Percentiles rank a stretch among this genome's conserved stretches.
phyloP scores from a whole-genome alignment of 1,140 invertebrate species.

The Magallana ariakensis region DNA sequence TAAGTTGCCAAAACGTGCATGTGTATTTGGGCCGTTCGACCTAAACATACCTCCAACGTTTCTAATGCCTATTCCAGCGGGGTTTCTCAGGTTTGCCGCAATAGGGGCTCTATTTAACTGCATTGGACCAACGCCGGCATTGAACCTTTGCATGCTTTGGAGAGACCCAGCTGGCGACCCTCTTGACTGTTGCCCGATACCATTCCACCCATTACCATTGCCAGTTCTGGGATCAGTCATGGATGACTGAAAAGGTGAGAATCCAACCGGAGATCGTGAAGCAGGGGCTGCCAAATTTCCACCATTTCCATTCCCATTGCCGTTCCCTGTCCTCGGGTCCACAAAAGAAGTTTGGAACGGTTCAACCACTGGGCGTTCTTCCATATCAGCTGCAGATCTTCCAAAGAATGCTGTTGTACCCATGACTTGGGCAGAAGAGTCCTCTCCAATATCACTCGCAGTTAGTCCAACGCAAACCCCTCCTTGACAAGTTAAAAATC shows the following conservation, averaged over 20 bases:
- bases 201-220: not conserved
- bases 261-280: not conserved
- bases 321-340: not conserved
- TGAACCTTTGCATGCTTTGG: not conserved
- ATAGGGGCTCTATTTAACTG: conserved; percentile 83
- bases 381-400: not conserved
- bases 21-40: not conserved
- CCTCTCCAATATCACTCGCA: not conserved
- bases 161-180: not conserved
- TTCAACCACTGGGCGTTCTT: not conserved
- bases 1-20: not conserved
- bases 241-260: not conserved
- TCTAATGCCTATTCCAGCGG: not conserved
- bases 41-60: not conserved
- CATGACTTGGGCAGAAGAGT: not conserved
- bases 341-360: not conserved
- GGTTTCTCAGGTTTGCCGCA: conserved; percentile 34
- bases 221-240: conserved; percentile 10
- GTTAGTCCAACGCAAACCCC: not conserved
- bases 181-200: not conserved
- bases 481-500: conserved; percentile 2
- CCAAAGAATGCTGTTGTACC: not conserved
- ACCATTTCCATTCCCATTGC: not conserved
- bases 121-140: conserved; percentile 84
- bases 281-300: not conserved